Conservation (phyloP, 2,113 vertebrate species). For the Callionymus lyra region DNA sequence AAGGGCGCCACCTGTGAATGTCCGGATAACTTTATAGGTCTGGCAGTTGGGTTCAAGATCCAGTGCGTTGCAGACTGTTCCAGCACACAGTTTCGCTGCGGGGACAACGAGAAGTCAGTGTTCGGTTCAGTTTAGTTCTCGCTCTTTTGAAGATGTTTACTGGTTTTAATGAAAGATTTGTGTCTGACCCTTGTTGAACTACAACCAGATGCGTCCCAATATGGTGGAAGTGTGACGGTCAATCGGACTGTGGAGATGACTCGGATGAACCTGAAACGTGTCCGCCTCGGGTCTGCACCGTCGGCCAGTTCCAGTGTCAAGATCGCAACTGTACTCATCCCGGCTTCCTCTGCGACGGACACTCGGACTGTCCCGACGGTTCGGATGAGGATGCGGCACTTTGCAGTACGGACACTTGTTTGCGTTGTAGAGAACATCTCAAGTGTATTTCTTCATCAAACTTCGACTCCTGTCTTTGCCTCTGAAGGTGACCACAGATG, state of each 20-base stretch:
- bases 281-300: constrained; percentile 44
- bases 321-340: constrained; percentile 60
- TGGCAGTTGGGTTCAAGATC: constrained; percentile 48
- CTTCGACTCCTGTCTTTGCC: background rate
- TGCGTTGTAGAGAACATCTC: background rate
- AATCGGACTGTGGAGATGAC: constrained; percentile 56
- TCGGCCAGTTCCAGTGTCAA: constrained; percentile 62
- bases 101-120: constrained; percentile 59
- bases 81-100: constrained; percentile 67
- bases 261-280: constrained; percentile 63
- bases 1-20: constrained; percentile 46
- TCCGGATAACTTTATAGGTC: constrained; percentile 57
- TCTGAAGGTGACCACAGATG: constrained; percentile 57
- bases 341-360: constrained; percentile 49
- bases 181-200: too few species aligned
- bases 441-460: background rate
- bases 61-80: constrained; percentile 65
- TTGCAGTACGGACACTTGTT: constrained; percentile 49
- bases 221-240: constrained; percentile 65
- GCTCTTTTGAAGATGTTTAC: too few species aligned
- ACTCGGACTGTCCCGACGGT: constrained; percentile 51
- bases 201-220: constrained; percentile 52
- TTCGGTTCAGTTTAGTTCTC: too few species aligned
- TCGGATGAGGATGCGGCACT: constrained; percentile 66
- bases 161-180: too few species aligned